Base-by-base conservation (phyloP, 2,797 vertebrate genomes). In the Phyllotis vaccarum region DNA sequence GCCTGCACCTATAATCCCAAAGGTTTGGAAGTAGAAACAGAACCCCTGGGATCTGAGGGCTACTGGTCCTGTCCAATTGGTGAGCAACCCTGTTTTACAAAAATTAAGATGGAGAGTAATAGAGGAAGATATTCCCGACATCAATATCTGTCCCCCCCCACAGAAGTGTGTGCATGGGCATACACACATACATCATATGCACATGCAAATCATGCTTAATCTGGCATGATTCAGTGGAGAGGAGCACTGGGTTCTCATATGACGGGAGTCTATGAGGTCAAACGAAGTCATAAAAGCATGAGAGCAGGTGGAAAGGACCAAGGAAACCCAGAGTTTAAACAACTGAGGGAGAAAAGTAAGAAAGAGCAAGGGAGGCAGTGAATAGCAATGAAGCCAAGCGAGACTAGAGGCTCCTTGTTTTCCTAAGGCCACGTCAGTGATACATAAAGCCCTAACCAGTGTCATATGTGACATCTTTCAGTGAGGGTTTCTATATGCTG, bases 231-330 rank as follows among this genome's bases (percentile, higher is more conserved):
- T 46, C 34, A 16, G 22, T 12, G 19, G 16, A n/a, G 52, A 62
- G 19, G 52, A 54, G 5, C 1, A 5, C 29, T 37, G 22, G 10
- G 14, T 62, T 56, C 22, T 64, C 27, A n/a, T 0, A 1, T 4
- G 31, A 40, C 5, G 1, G 12, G 29, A 85, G 78, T 6, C 60
- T 66, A 6, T 2, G 14, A n/a, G 24, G 49, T 12, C 72, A 14
- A 43, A 37, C 31, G 37, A 82, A 87, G 52, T 60, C 85, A 43
- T 70, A n/a, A 13, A 24, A 11, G 31, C 27, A 5, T 46, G 43
- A 87, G 13, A 31, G 19, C 34, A 13, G 37, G 10, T 0, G 4
- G 34, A 80, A n/a, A 46, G 27, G 29, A 70, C 46, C 66, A 49
- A 81, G 29, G 62, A 92, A 68, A 68, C 46, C 12, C 40, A 13